These are phyloP conservation scores for Nysson spinosus DNA, from an alignment of 2,888 invertebrate genomes.

Conservation along the genomic window DNA sequence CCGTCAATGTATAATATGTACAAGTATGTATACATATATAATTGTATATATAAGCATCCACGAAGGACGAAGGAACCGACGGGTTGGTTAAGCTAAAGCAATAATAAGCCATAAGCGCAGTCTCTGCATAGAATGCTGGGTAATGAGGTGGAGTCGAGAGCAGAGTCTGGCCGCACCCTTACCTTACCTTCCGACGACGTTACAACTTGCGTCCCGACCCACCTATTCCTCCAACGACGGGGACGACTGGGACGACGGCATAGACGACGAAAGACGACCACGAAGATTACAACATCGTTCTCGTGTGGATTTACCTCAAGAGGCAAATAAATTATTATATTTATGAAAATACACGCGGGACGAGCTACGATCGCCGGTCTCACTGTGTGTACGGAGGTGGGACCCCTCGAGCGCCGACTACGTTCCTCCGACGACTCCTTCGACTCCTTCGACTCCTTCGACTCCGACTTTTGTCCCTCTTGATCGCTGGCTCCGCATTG, in stretches of 20 bases:
- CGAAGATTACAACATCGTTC: conserved; percentile 64
- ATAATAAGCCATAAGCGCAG: conserved; percentile 77
- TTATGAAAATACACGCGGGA: conserved; percentile 60
- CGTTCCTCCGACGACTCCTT: conserved; percentile 52
- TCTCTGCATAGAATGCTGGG: conserved; percentile 77
- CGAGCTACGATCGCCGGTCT: conserved; percentile 15
- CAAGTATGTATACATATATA: conserved; percentile 32
- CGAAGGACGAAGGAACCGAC: conserved; percentile 56
- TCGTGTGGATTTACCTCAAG: conserved; percentile 56
- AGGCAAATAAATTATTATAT: conserved; percentile 67
- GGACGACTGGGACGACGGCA: conserved; percentile 40
- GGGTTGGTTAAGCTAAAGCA: conserved; percentile 71
- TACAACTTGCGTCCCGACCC: conserved; percentile 58
- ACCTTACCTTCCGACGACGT: conserved; percentile 64
- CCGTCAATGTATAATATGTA: not conserved
- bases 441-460: too few species aligned
- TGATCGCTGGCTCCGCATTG: conserved; percentile 49
- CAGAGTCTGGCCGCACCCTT: conserved; percentile 76
- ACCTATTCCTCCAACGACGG: conserved; percentile 58
- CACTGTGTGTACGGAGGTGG: conserved; percentile 46
- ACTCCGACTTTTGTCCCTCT: conserved; percentile 54
- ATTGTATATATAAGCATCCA: conserved; percentile 45
- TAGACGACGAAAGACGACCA: conserved; percentile 40
- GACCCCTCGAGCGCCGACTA: conserved; percentile 51
- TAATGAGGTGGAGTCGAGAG: conserved; percentile 77